Evolutionary conservation across 2,888 invertebrate genomes (phyloP).

Genomic region (Dynastes hyllus): DNA sequence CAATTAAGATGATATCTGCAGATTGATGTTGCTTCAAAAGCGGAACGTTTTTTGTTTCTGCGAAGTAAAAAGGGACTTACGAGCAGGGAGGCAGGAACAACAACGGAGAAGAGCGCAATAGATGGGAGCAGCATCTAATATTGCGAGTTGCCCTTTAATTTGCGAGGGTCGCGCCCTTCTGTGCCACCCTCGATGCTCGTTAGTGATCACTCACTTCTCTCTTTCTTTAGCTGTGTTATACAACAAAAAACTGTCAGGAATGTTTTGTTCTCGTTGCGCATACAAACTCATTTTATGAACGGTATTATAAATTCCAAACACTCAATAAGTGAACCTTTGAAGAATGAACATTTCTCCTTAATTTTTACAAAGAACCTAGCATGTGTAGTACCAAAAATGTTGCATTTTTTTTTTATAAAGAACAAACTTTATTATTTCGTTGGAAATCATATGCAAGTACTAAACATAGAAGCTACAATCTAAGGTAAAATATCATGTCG

Average conservation of each 20-base stretch:
- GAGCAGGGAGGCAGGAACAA: constrained; percentile 56
- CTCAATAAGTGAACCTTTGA: background rate
- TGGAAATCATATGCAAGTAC: too few species aligned
- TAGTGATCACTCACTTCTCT: constrained; percentile 66
- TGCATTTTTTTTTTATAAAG: too few species aligned
- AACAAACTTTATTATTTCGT: too few species aligned
- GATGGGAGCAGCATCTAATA: constrained; percentile 63
- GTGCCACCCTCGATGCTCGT: constrained; percentile 71
- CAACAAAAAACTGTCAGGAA: constrained; percentile 62
- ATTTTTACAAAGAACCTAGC: background rate
- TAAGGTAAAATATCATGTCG: too few species aligned
- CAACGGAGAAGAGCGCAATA: constrained; percentile 61
- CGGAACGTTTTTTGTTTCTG: constrained; percentile 37
- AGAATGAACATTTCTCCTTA: background rate
- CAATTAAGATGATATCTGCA: constrained; percentile 45
- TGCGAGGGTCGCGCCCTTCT: constrained; percentile 69
- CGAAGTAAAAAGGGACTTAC: constrained; percentile 17
- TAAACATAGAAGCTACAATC: too few species aligned
- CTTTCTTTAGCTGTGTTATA: constrained; percentile 53
- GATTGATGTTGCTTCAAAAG: constrained; percentile 45
- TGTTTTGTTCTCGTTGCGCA: constrained; percentile 54
- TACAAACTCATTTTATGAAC: constrained; percentile 22
- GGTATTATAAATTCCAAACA: constrained; percentile 41
- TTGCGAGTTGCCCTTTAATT: constrained; percentile 69
- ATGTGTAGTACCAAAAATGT: background rate